Base-by-base conservation (phyloP, 2,113 vertebrate species). In the Oreochromis niloticus region DNA sequence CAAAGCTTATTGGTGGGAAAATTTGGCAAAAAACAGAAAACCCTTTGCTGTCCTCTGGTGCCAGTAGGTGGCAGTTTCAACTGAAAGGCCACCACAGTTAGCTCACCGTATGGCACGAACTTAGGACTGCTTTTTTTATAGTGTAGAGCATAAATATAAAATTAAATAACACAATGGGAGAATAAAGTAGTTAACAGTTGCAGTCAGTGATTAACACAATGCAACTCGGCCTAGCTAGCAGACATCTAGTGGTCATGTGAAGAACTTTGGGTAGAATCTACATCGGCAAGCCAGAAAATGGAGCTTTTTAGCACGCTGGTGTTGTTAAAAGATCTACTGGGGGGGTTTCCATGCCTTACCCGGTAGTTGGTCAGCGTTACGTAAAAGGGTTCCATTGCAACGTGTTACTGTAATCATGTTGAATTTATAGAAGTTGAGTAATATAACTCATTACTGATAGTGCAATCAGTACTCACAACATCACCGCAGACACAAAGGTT, bases 1-100 rank as follows among this genome's bases (percentile, higher is more conserved):
- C 90, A 92, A 80, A 81, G 63, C 48, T 24, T 46, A 3, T 86
- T 90, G 80, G 82, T 82, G 80, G 6, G 55, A 14, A 80, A 24
- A 30, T 75, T 54, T 5, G 36, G 41, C 9, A 6, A 66, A 66
- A 75, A 36, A 22, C 19, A 27, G 68, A 52, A 78, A 78, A 78
- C 4, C 27, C 39, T 24, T 24, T 39, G 17, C 6, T 80, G 36
- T 41, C 24, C 24, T n/a, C 22, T 61, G 19, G 46, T 27, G 73
- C 10, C 24, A 46, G 34, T 10, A 55, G 13, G 17, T 7, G 6
- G n/a, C 80, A 59, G 41, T 12, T 54, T 68, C 7, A 80, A 10
- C 5, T 7, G 50, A 84, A 19, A 82, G 4, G 17, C 17, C 19
- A 13, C 3, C n/a, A 30, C 54, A n/a, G 0, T 82, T 48, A 30